A percentile compares a stretch with the other conserved stretches of the same genome.
phyloP scores from a whole-genome alignment of 2,113 vertebrate species.

The Hyaena hyaena region DNA sequence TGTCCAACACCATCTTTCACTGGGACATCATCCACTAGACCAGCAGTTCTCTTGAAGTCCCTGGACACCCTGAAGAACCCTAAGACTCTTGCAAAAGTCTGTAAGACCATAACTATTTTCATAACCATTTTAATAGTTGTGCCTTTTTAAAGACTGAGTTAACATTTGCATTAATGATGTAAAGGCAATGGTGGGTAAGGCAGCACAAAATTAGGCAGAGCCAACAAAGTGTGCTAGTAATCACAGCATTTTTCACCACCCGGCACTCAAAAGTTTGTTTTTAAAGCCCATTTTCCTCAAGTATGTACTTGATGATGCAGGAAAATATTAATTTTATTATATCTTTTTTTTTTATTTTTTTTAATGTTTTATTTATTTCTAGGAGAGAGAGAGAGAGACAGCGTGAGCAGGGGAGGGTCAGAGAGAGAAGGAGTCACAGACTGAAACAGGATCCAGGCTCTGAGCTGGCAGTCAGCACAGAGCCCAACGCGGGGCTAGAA shows the following conservation, averaged over 20 bases:
- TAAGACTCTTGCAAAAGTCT: neutral
- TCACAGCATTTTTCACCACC: neutral
- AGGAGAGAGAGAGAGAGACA: no score
- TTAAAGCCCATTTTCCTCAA: neutral
- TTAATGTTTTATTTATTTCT: no score
- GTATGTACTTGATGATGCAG: neutral
- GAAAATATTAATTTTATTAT: constrained; percentile 14
- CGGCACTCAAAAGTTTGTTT: neutral
- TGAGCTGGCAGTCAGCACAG: no score
- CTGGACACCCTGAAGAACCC: neutral
- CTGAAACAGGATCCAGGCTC: no score
- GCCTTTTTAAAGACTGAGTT: neutral
- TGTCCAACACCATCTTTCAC: neutral
- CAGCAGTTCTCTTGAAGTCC: neutral
- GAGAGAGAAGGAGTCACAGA: no score
- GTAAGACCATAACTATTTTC: neutral
- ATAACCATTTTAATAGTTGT: neutral
- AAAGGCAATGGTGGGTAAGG: neutral
- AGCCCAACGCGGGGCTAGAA: no score
- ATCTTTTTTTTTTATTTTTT: no score
- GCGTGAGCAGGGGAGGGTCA: no score
- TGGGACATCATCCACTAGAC: neutral
- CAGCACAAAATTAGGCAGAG: neutral
- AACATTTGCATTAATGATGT: neutral
- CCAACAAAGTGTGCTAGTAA: neutral